Evolutionary conservation across 1,140 invertebrate genomes (phyloP), one percentile per base, ranked within the genome.

Genomic region (Helicoverpa armigera): DNA sequence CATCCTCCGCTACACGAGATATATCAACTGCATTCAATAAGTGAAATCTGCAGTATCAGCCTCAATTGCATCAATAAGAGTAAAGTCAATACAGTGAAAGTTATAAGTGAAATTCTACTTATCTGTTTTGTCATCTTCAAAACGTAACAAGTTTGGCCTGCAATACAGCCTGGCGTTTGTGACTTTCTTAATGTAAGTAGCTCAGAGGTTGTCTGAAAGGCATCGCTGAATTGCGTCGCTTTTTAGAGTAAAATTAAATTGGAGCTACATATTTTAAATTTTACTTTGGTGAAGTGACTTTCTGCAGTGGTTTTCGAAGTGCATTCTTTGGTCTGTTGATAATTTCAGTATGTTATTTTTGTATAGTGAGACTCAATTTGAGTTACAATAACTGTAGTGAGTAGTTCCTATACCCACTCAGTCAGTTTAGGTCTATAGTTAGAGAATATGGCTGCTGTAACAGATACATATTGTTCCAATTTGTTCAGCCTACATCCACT

Each of bases 401-500:
- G 4, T 43, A 43, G 35, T 43, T 43, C 5, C 35, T 43, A 43
- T 35, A 35, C 35, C 3, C 35, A 35, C 3, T 3, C 35, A 35
- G 35, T 35, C 7, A 35, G 35, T 35, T 1, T 7, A 35, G 35
- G 35, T 5, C 3, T 35, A 7, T 35, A 43, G 35, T 43, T 43
- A 43, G 35, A 43, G 35, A 43, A 7, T 43, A 43, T 43, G 35
- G 5, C 35, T 43, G 35, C 35, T 43, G 35, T 5, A 7, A 58
- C 1, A 18, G 43, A n/a, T n/a, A n/a, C n/a, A n/a, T n/a, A n/a
- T 16, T 67, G 63, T 18, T 50, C 63, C 63, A 67, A 50, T 67
- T 67, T 67, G 35, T 48, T 67, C 31, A 67, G n/a, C 63, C 63
- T 67, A 67, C 63, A 67, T 67, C 0, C n/a, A 67, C 35, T 43